Percentiles rank a stretch among this genome's conserved stretches.
phyloP scores from a whole-genome alignment of 2,113 vertebrate species.

The Cromileptes altivelis region DNA sequence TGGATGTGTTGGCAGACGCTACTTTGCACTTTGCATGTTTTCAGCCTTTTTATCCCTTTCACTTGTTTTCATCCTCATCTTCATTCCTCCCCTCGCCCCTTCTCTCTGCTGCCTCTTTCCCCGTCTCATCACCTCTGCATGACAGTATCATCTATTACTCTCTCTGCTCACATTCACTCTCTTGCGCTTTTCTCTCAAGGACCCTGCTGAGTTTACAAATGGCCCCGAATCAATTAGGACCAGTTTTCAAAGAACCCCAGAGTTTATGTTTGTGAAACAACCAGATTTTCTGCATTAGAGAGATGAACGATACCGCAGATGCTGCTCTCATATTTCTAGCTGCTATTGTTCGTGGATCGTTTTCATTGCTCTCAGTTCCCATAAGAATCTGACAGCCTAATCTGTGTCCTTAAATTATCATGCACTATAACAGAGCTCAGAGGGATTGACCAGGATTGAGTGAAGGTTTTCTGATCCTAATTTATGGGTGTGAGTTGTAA shows the following conservation, averaged over 20 bases:
- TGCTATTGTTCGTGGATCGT: constrained; percentile 1
- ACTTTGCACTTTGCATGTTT: constrained; percentile 1
- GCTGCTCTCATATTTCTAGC: neutral
- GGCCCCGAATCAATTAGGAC: constrained; percentile 58
- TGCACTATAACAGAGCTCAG: neutral
- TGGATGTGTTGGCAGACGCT: neutral
- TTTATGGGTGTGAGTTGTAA: neutral
- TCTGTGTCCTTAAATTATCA: neutral
- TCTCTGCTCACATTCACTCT: constrained; percentile 32
- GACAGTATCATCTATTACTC: constrained; percentile 44
- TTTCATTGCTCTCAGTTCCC: neutral
- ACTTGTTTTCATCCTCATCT: constrained; percentile 15
- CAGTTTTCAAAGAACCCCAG: constrained; percentile 36
- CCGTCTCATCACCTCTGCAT: constrained; percentile 25
- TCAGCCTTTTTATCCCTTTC: neutral
- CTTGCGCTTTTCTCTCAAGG: constrained; percentile 38
- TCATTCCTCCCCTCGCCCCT: neutral
- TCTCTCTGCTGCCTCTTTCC: constrained; percentile 21
- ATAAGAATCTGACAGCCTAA: neutral
- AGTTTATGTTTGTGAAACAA: constrained; percentile 47
- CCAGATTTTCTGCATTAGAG: constrained; percentile 1
- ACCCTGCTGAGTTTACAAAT: constrained; percentile 63
- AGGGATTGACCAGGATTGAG: neutral
- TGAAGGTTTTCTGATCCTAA: constrained; percentile 7
- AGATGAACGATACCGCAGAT: neutral